Evolutionary conservation across 2,888 invertebrate species (phyloP), one percentile per base, ranked within the genome.

Genomic region (Megastigmus dorsalis): DNA sequence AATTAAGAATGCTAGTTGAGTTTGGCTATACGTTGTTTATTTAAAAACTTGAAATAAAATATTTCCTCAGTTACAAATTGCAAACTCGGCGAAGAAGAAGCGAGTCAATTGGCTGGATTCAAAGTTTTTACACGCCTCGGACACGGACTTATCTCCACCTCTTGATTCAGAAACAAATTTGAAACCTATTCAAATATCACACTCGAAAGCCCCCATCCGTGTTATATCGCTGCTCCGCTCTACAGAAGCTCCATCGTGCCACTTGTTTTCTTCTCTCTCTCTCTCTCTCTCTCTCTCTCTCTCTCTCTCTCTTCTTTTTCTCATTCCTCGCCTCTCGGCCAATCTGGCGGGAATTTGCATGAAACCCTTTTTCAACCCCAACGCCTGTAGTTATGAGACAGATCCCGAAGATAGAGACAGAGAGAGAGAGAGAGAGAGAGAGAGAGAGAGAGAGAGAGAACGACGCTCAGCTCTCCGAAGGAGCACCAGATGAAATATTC

Each of bases 401-500:
- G 62, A 54, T 60, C 73, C 55, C 38, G 38, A 18, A 9, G 20
- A 10, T n/a, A 33, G 9, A 33, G 43, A 13, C 9, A 9, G 13
- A 57, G 48, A 2, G 18, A 33, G 15, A 50, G 28, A 62, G 7
- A n/a, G n/a, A 36, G 28, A 4, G 33, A 18, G 30, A 26, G 38
- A 62, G 36, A 38, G 18, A 45, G 48, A 38, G 26, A 1, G 1
- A 36, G 15, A 28, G 43, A 45, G 23, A 48, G 9, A n/a, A n/a
- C n/a, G n/a, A n/a, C n/a, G 9, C 18, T 7, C 9, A 28, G 54
- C 45, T n/a, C n/a, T 20, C 55, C 43, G 67, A 57, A 52, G 76
- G 77, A 81, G 80, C 81, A 79, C 79, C 79, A 65, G 82, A 84
- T 84, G 84, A 84, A 84, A 85, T 85, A 85, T 85, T 85, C 84